Conservation (phyloP, 1,140 invertebrate species). For the Rhopalosiphum padi region DNA sequence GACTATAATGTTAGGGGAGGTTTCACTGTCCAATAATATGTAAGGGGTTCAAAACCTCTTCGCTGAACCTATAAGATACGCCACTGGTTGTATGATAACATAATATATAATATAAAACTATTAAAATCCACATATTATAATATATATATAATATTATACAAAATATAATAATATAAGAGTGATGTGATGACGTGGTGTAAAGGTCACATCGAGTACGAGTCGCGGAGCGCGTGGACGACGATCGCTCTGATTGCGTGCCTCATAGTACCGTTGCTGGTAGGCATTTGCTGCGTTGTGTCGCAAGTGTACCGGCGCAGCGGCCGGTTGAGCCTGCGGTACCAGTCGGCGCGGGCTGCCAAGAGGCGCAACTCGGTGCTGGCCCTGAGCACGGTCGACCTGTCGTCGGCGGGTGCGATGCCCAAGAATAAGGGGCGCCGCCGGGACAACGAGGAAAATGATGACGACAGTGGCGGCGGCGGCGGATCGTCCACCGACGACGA, state of each 20-base stretch:
- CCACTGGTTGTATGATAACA: neutral
- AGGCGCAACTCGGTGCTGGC: constrained; percentile 55
- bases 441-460: neutral
- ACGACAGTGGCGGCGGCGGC: neutral
- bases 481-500: neutral
- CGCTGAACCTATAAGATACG: neutral
- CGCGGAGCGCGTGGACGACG: constrained; percentile 65
- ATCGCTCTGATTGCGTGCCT: constrained; percentile 65
- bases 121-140: neutral
- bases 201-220: constrained; percentile 71
- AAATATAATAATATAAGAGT: neutral
- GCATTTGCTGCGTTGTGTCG: constrained; percentile 71
- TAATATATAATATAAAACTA: neutral
- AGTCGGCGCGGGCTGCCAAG: constrained; percentile 44
- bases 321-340: constrained; percentile 46
- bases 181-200: constrained; percentile 49
- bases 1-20: too few species aligned
- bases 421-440: neutral
- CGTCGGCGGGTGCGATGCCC: neutral
- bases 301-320: constrained; percentile 66
- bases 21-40: too few species aligned
- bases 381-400: constrained; percentile 48
- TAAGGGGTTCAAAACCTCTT: neutral
- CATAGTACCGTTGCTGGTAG: constrained; percentile 66
- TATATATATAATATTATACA: neutral